phyloP scores from a whole-genome alignment of 2,888 invertebrate genomes.

The Oxystoma pomonae region DNA sequence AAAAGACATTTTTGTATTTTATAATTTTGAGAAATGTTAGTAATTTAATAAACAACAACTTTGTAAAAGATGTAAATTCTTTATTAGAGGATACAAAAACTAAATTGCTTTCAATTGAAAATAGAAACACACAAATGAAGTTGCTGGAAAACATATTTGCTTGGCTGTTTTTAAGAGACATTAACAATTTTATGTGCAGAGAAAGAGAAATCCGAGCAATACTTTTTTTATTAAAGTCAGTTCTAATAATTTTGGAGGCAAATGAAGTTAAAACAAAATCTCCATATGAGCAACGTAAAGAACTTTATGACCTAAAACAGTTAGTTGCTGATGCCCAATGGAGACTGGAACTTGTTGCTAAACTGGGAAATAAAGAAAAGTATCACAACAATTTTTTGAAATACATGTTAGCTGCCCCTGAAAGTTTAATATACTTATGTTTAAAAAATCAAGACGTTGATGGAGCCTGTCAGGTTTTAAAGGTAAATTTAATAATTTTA shows the following conservation, averaged over 20 bases:
- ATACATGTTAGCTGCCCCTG: conserved; percentile 71
- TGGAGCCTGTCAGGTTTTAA: conserved; percentile 73
- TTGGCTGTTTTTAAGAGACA: conserved; percentile 47
- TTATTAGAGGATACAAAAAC: conserved; percentile 21
- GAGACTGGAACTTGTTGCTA: conserved; percentile 67
- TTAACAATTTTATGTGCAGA: conserved; percentile 55
- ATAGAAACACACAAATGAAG: conserved; percentile 49
- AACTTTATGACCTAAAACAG: conserved; percentile 45
- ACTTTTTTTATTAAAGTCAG: conserved; percentile 54
- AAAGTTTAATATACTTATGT: conserved; percentile 71
- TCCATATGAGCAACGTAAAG: conserved; percentile 34
- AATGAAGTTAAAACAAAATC: conserved; percentile 49
- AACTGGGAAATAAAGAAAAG: conserved; percentile 51
- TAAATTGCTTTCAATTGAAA: conserved; percentile 24
- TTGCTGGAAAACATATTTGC: conserved; percentile 70
- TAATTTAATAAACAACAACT: conserved; percentile 18
- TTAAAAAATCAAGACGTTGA: conserved; percentile 68
- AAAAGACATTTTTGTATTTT: conserved; percentile 17
- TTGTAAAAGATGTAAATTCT: conserved; percentile 13
- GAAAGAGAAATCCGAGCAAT: conserved; percentile 57
- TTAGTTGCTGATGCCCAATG: conserved; percentile 65
- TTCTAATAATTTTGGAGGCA: conserved; percentile 47
- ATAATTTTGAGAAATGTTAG: conserved; percentile 24
- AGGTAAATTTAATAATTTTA: conserved; percentile 53
- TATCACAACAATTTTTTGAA: conserved; percentile 54